Percentiles rank a stretch among this genome's conserved stretches.
Conservation (phyloP, 2,797 vertebrate species). For the Pseudochaenichthys georgianus region DNA sequence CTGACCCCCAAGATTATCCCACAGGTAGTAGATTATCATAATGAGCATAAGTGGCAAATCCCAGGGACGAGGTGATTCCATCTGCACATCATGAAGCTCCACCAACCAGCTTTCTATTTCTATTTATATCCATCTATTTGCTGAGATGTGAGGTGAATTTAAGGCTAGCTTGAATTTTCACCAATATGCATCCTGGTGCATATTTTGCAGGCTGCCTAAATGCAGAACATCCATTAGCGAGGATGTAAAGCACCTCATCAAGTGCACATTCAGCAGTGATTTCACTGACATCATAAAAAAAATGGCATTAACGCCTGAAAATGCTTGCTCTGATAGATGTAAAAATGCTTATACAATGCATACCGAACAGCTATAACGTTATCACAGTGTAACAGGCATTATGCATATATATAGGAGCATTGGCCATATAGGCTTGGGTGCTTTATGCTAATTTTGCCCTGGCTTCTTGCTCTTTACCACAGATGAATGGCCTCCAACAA, state of each 20-base stretch:
- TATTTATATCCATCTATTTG: slow-evolving; percentile 15
- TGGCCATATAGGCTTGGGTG: slow-evolving; percentile 27
- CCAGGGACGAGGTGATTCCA: slow-evolving; percentile 11
- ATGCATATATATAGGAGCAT: slow-evolving; percentile 39
- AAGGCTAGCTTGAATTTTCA: slow-evolving; percentile 35
- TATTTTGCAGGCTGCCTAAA: slow-evolving; percentile 28
- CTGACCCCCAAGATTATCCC: slow-evolving; percentile 53
- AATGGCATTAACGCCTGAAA: slow-evolving; percentile 52
- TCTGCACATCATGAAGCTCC: background rate
- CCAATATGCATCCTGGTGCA: slow-evolving; percentile 25
- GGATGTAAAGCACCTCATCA: slow-evolving; percentile 24
- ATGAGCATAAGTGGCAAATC: slow-evolving; percentile 27
- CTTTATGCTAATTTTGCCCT: slow-evolving; percentile 49
- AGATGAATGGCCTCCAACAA: slow-evolving; percentile 56
- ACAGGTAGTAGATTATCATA: slow-evolving; percentile 33
- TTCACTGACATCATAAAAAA: slow-evolving; percentile 53
- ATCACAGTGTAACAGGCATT: slow-evolving; percentile 50
- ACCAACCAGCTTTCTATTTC: background rate
- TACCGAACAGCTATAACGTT: slow-evolving; percentile 49
- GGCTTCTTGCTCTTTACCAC: slow-evolving; percentile 38
- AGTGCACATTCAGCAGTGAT: slow-evolving; percentile 29
- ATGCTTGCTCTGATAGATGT: slow-evolving; percentile 31
- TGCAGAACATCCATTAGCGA: slow-evolving; percentile 36
- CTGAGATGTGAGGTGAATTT: slow-evolving; percentile 32
- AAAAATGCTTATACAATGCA: slow-evolving; percentile 60